Base-by-base conservation (phyloP, 2,888 invertebrate genomes). In the Drosophila anomelani region DNA sequence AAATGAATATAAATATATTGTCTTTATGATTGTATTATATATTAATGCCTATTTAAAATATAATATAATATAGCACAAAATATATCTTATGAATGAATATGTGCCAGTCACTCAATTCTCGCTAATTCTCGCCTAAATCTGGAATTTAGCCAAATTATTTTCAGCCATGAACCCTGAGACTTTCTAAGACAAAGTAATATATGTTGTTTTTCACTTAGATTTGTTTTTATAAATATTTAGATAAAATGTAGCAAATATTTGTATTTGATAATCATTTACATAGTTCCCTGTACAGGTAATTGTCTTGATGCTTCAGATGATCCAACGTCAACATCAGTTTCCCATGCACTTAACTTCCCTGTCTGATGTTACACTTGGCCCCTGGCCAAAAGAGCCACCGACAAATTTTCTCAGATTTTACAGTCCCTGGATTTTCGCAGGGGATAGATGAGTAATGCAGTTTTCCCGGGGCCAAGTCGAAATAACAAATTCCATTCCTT, bases 321-420 rank as follows among this genome's bases (percentile, higher is more conserved):
- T 10, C 12, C 17, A 5, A 7, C 15, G 29, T 15, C 26, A 47
- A 55, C 29, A 8, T 67, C 23, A 13, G 17, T 26, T 12, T 39
- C 13, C 29, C 29, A 29, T 34, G 23, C 38, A 32, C 53, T 71
- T 20, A 32, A 10, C 53, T 71, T 23, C 12, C 49, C 29, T 32
- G 53, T 70, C 47, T 62, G 67, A 41, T 57, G 64, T 59, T 68
- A 62, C 75, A 75, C 51, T 76, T 85, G 81, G 82, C 79, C 23
- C 12, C 7, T 39, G 13, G 71, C 85, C 86, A 81, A 43, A 43
- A 61, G 36, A 57, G 55, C 47, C 57, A 68, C 57, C 58, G 43
- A 69, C 53, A 68, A 57, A 56, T 41, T 68, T 56, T 38, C 61
- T 32, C 49, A 51, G 61, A 61, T 46, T 72, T 54, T 20, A 32